Base-by-base conservation (phyloP, 2,113 vertebrate genomes). In the Narcine bancroftii region DNA sequence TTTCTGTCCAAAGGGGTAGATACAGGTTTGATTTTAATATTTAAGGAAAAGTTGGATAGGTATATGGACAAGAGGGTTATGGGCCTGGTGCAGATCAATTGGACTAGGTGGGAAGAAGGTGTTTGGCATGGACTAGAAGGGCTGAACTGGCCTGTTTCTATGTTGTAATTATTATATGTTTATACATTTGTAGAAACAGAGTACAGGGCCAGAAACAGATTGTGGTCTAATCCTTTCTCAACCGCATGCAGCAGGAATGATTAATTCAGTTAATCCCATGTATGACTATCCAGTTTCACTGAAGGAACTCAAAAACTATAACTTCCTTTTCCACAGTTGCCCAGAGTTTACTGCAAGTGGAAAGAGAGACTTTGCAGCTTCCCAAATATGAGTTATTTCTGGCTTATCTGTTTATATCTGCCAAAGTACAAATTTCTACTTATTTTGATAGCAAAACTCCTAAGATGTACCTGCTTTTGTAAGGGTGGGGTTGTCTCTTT, bases 281-380 rank as follows among this genome's bases (percentile, higher is more conserved):
- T 11, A 50, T 24, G 33, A 50, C 24, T 81, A 19, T 60, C 11
- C 53, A 60, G 36, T 87, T 87, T 60, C 0, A 87, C 33, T 60
- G 81, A 87, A 60, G 33, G 81, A 21, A 87, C 81, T 87, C 56
- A 36, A 87, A 60, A 87, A n/a, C 50, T 60, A 53, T 60, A 87
- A 60, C 6, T 56, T 60, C 15, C 53, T 21, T 87, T 60, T 60
- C n/a, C 81, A 87, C 50, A 60, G 81, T 19, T 33, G 60, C 81
- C 33, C 2, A 60, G 50, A 17, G 11, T 85, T 21, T 60, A 3
- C 50, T 60, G 81, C 79, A 21, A 56, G 50, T 87, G 81, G 53
- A 19, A 60, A 45, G 47, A 26, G 47, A 53, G 50, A 29, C 13
- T 33, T 47, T 83, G 47, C 33, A 26, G 47, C 47, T 83, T n/a